Conservation (phyloP, 2,888 invertebrate species). For the Chorisops tibialis region DNA sequence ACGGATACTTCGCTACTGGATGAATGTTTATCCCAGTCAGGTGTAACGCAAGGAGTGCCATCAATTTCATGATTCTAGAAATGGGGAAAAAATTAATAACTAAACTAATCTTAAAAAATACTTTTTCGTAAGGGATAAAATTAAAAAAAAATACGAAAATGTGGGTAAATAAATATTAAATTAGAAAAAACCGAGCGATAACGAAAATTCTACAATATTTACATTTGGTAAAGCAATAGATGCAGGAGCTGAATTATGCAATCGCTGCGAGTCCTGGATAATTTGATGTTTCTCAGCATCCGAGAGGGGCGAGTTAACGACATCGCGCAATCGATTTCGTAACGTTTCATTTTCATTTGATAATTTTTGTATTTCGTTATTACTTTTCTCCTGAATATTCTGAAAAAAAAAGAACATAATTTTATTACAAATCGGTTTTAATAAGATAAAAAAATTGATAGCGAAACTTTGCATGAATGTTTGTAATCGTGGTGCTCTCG, state of each 20-base stretch:
- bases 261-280: conserved; percentile 65
- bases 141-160: too few species aligned
- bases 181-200: too few species aligned
- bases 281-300: conserved; percentile 81
- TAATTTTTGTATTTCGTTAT: conserved; percentile 56
- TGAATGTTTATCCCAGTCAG: conserved; percentile 91
- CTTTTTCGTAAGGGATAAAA: too few species aligned
- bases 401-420: conserved; percentile 31
- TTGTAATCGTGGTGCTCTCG: too few species aligned
- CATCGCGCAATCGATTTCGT: conserved; percentile 71
- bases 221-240: conserved; percentile 62
- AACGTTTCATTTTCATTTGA: conserved; percentile 74
- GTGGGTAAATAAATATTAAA: too few species aligned
- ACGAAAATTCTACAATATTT: too few species aligned
- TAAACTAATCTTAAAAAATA: too few species aligned
- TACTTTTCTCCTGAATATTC: conserved; percentile 50
- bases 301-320: conserved; percentile 75
- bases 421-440: background rate
- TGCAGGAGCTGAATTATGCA: conserved; percentile 78
- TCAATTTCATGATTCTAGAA: conserved; percentile 52
- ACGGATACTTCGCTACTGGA: conserved; percentile 88
- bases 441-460: background rate
- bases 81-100: too few species aligned
- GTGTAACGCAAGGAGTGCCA: conserved; percentile 68
- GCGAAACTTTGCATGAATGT: background rate